Evolutionary conservation across 2,888 invertebrate species (phyloP).

Genomic region (Selenia dentaria): DNA sequence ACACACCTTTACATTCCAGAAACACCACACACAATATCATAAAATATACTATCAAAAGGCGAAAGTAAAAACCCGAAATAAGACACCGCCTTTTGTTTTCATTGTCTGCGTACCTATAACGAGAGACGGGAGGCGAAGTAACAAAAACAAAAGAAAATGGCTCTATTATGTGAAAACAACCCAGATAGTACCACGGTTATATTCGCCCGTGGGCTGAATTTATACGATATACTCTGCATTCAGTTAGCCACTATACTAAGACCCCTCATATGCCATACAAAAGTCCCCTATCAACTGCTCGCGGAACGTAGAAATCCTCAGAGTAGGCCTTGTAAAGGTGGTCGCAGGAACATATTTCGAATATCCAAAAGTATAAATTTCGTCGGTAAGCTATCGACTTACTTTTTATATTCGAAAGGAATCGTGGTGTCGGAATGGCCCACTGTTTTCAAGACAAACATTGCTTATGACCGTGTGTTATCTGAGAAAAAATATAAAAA

Average conservation of each 20-base stretch:
- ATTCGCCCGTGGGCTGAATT: conserved; percentile 82
- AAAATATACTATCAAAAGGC: conserved; percentile 57
- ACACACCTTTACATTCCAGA: conserved; percentile 44
- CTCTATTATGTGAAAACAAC: conserved; percentile 85
- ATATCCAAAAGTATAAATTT: conserved; percentile 84
- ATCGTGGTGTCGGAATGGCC: conserved; percentile 73
- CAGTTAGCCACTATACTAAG: conserved; percentile 54
- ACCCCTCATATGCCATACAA: conserved; percentile 43
- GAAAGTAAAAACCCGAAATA: conserved; percentile 70
- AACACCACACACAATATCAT: conserved; percentile 48
- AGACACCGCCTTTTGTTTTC: conserved; percentile 80
- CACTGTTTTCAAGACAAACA: conserved; percentile 81
- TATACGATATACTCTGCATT: conserved; percentile 79
- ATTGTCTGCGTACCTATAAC: conserved; percentile 79
- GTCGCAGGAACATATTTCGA: conserved; percentile 74
- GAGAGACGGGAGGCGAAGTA: conserved; percentile 68
- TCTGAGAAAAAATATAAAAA: no score
- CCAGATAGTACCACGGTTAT: conserved; percentile 79
- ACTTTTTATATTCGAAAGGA: conserved; percentile 80
- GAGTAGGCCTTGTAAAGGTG: conserved; percentile 44
- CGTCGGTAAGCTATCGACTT: conserved; percentile 82
- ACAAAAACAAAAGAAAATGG: conserved; percentile 84
- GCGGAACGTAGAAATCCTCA: conserved; percentile 11
- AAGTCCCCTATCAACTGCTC: conserved; percentile 17
- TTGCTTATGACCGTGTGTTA: conserved; percentile 45